Evolutionary conservation across 1,140 invertebrate species (phyloP), one percentile per base, ranked within the genome.

Genomic region (Heliothis virescens): DNA sequence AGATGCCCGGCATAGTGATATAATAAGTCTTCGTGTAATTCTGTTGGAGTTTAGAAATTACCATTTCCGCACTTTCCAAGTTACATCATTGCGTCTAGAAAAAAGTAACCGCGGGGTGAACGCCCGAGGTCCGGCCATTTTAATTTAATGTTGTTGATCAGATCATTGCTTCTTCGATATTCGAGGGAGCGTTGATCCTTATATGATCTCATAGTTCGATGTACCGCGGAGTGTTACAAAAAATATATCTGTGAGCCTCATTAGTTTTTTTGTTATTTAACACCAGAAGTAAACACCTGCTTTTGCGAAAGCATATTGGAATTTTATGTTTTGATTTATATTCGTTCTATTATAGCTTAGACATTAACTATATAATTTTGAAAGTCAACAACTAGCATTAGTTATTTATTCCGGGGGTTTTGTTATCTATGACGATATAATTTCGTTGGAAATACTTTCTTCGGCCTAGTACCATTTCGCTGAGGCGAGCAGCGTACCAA

Each of bases 61-160:
- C 87, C 81, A 87, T 94, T 94, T 94, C 93, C 91, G 92, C 90
- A 92, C 92, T 94, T 94, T 94, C 92, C 89, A 93, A 89, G 79
- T 94, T 94, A 89, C 90, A 87, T 94, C 90, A 94, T 87, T 86
- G 84, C 85, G 79, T 87, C 79, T 91, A 87, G 79, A 89, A 93
- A 86, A 84, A 91, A 85, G 75, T 88, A 81, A 83, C 87, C 75
- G 87, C 82, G 83, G 88, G 92, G 86, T 93, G 79, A 92, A 93
- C 86, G 93, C 82, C 91, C 93, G 86, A 78, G 86, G 85, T 79
- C 82, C 88, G 84, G 82, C 86, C 85, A 85, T 89, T 83, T 76
- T 82, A 84, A 86, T 88, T 86, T 87, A 81, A 84, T 82, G 87
- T 87, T 86, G 85, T 82, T 84, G 86, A 90, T 91, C 90, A 91